phyloP scores from a whole-genome alignment of 2,113 vertebrate species.

The Phasianus colchicus region DNA sequence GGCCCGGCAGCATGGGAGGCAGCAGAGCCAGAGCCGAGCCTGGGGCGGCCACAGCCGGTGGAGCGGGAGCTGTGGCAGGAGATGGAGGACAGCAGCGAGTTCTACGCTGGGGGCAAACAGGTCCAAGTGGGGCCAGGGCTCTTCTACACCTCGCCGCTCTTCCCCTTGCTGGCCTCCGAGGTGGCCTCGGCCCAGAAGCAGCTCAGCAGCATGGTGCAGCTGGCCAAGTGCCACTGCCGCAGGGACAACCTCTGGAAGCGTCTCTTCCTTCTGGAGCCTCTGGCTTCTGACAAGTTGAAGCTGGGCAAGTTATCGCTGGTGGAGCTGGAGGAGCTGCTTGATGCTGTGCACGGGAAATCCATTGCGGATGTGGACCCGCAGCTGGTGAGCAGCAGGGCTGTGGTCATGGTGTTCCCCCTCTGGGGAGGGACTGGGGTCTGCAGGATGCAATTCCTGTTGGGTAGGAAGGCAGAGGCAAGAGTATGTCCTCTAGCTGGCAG shows the following conservation, averaged over 20 bases:
- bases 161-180: constrained; percentile 90
- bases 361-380: constrained; percentile 94
- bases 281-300: constrained; percentile 92
- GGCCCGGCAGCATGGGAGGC: constrained; percentile 68
- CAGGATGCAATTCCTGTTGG: background rate
- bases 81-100: constrained; percentile 73
- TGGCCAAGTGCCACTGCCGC: constrained; percentile 96
- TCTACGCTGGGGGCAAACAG: constrained; percentile 63
- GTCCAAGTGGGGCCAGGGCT: constrained; percentile 74
- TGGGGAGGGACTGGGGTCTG: background rate
- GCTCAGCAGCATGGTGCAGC: constrained; percentile 90
- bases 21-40: background rate
- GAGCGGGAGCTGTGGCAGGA: constrained; percentile 86
- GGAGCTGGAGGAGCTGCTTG: constrained; percentile 94
- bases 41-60: background rate
- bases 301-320: constrained; percentile 89
- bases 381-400: constrained; percentile 82
- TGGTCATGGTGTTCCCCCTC: background rate
- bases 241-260: constrained; percentile 97
- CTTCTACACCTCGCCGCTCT: constrained; percentile 84
- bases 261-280: constrained; percentile 93
- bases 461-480: background rate
- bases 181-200: constrained; percentile 87
- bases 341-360: constrained; percentile 91
- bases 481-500: background rate